phyloP scores from a whole-genome alignment of 2,113 vertebrate species.

The Alectura lathami region DNA sequence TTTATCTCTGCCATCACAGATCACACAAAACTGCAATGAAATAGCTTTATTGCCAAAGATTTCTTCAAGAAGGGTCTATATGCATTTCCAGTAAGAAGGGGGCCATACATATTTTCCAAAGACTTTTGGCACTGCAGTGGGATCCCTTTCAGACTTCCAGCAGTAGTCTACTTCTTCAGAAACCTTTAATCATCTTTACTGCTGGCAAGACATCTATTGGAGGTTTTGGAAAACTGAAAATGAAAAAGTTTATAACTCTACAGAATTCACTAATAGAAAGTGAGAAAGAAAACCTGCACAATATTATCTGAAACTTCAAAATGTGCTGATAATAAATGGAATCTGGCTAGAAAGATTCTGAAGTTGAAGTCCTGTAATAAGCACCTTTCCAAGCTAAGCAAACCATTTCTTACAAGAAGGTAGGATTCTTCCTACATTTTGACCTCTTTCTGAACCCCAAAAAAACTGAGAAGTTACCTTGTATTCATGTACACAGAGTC shows the following conservation, averaged over 20 bases:
- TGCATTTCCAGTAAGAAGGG: not conserved
- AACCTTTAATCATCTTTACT: constrained; percentile 62
- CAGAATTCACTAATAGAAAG: constrained; percentile 56
- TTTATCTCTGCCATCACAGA: not conserved
- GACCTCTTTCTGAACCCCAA: not conserved
- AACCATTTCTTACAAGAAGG: not conserved
- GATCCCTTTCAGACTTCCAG: constrained; percentile 60
- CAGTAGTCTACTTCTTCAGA: constrained; percentile 43
- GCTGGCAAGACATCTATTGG: constrained; percentile 59
- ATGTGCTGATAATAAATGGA: constrained; percentile 55
- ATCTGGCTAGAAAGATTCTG: constrained; percentile 24
- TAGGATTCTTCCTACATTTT: not conserved
- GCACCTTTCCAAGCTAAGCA: not conserved
- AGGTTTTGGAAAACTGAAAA: constrained; percentile 39
- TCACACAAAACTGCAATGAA: not conserved
- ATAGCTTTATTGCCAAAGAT: not conserved
- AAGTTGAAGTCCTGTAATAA: not conserved
- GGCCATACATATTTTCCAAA: constrained; percentile 29
- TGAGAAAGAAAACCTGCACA: constrained; percentile 58
- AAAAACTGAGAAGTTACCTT: not conserved
- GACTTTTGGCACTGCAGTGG: constrained; percentile 13
- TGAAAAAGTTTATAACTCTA: constrained; percentile 47
- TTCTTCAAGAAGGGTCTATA: constrained; percentile 9
- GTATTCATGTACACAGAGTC: not conserved
- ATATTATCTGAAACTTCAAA: constrained; percentile 45